Evolutionary conservation across 2,113 vertebrate genomes (phyloP), one percentile per base, ranked within the genome.

Genomic region (Hippocampus comes): DNA sequence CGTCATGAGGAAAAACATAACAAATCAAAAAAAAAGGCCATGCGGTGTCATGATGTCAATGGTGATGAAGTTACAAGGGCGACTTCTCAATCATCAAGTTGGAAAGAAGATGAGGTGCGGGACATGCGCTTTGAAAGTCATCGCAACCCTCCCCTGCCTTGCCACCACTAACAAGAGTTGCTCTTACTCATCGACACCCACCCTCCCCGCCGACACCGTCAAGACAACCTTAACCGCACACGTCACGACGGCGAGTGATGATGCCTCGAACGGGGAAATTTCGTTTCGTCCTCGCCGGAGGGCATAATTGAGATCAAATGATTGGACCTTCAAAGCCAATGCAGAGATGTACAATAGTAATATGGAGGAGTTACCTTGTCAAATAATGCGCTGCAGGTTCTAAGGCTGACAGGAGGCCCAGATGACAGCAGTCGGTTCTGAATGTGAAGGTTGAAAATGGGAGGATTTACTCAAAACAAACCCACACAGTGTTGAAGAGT

Each of bases 401-500:
- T 94, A 90, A 93, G 89, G 91, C 91, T 93, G 91, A 94, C 89
- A 74, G 92, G 91, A 84, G 93, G 91, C 88, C 91, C 93, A 81
- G 92, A 93, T 79, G 92, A 94, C 92, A 94, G 92, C 91, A 93
- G 91, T 66, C 92, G 93, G 86, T 93, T 94, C 93, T 94, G 92
- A 92, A 91, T 92, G 89, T 92, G 89, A 86, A 91, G 91, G 90
- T 90, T 90, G 80, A 91, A 76, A 90, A 91, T 80, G 86, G 89
- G 87, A 90, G 86, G 85, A 83, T 88, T 89, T 90, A 89, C 89
- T 90, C 82, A 89, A 90, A 87, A 90, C 78, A 91, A 88, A 85
- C 79, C 89, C 77, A 92, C 77, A 92, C 84, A 90, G 65, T 67
- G 77, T 80, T 85, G 78, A 77, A 79, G 80, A 84, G 73, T 78